Evolutionary conservation across 1,140 invertebrate genomes (phyloP), one percentile per base, ranked within the genome.

Genomic region (Drosophila tristis): DNA sequence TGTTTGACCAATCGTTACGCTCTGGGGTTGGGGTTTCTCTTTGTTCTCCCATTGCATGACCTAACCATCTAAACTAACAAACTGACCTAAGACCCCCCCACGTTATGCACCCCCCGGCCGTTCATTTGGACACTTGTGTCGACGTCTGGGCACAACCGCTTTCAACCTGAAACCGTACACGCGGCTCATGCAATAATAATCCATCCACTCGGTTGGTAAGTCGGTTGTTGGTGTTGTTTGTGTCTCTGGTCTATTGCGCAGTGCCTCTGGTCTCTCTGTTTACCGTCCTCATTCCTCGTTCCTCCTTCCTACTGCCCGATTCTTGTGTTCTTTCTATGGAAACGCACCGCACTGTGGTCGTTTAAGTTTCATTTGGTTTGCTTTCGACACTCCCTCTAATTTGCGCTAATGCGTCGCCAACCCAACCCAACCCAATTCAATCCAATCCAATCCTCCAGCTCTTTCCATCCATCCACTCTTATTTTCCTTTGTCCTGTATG

Each of bases 321-420:
- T 39, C 35, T 39, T 39, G 35, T 68, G 44, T 70, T 70, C 51
- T 29, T 50, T 66, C 23, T 26, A 23, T 26, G 39, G 64, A 15
- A 49, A 44, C 42, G 29, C 65, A 49, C 58, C 20, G 60, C 43
- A 31, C 47, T n/a, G 5, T 20, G 29, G n/a, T 55, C 56, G 39
- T 80, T 80, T 50, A 47, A 71, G 60, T 84, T 60, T 66, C 56
- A 51, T 56, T 59, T 29, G 49, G 49, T 49, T 49, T 61, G 64
- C 49, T 39, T 39, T 26, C 49, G 80, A 61, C 75, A 78, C 80
- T 78, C 80, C 80, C 80, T 70, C 53, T 70, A 66, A 72, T 84
- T 78, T 64, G 70, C 57, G 54, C 53, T 78, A 82, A 61, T 81
- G 68, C 45, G 68, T 51, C 74, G 48, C 47, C 35, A 39, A 39